Evolutionary conservation across 2,888 invertebrate genomes (phyloP).

Genomic region (Scaptomyza reducta): DNA sequence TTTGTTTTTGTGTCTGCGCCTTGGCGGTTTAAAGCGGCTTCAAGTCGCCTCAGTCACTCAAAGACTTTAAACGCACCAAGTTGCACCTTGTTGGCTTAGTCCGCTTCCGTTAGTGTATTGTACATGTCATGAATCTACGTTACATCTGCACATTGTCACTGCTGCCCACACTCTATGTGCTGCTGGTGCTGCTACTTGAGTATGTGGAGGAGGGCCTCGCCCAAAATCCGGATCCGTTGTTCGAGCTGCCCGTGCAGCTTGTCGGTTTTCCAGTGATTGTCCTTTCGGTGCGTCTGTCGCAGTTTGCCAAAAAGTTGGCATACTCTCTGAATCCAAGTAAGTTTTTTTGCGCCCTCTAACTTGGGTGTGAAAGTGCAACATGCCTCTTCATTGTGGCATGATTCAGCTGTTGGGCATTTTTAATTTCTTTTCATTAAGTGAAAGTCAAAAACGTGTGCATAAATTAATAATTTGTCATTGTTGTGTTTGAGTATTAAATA

Average conservation of each 20-base stretch:
- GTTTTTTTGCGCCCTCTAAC: conserved; percentile 25
- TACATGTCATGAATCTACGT: conserved; percentile 72
- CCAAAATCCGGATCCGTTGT: conserved; percentile 85
- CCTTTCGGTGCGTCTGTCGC: conserved; percentile 90
- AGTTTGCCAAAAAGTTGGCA: conserved; percentile 92
- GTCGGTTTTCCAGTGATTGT: conserved; percentile 94
- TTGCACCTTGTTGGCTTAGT: conserved; percentile 40
- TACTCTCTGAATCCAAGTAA: conserved; percentile 93
- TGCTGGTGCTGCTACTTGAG: conserved; percentile 79
- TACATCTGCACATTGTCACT: conserved; percentile 77
- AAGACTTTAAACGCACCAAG: conserved; percentile 75
- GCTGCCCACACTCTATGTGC: conserved; percentile 79
- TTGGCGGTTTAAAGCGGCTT: conserved; percentile 52
- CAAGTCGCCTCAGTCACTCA: conserved; percentile 67
- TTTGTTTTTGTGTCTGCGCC: conserved; percentile 50
- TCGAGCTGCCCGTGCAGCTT: conserved; percentile 93
- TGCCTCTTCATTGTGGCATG: conserved; percentile 11
- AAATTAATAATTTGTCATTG: conserved; percentile 53
- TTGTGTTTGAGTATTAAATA: background rate
- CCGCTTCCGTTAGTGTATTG: background rate
- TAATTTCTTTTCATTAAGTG: conserved; percentile 58
- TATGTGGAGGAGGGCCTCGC: conserved; percentile 79
- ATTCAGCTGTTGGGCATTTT: conserved; percentile 26
- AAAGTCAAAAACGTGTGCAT: conserved; percentile 64
- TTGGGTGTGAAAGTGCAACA: conserved; percentile 32